Percentiles rank a stretch among this genome's conserved stretches.
phyloP scores from a whole-genome alignment of 2,888 invertebrate genomes.

The Leptopilina drosophilae region DNA sequence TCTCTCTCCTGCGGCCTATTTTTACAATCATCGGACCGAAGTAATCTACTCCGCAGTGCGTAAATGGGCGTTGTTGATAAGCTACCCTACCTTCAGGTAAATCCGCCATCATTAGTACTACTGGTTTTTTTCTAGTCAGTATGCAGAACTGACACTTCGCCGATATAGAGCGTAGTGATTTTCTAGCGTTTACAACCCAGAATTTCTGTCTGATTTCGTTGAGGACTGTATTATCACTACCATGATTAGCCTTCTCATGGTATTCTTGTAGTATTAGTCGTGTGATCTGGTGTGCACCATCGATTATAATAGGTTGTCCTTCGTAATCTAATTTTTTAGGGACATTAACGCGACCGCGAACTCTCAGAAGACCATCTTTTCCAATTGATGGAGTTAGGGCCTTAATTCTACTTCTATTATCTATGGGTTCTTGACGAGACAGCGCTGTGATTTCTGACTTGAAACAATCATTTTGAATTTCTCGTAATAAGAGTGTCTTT shows the following conservation, averaged over 20 bases:
- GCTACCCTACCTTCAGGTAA: conserved; percentile 45
- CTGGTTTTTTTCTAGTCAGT: conserved; percentile 43
- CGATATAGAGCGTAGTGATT: conserved; percentile 14
- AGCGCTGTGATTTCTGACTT: background rate
- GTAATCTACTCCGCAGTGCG: conserved; percentile 50
- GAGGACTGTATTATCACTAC: conserved; percentile 46
- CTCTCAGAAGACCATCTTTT: conserved; percentile 29
- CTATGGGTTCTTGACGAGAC: background rate
- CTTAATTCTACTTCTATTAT: background rate
- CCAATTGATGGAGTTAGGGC: background rate
- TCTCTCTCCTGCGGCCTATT: conserved; percentile 44
- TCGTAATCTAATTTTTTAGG: background rate
- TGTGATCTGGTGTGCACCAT: conserved; percentile 40
- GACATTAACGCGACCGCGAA: conserved; percentile 31
- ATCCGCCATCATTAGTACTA: conserved; percentile 43
- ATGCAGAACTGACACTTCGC: conserved; percentile 42
- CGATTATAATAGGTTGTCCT: conserved; percentile 45
- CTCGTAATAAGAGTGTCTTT: background rate
- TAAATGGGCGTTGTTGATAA: conserved; percentile 45
- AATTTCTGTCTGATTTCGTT: conserved; percentile 53
- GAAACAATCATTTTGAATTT: background rate
- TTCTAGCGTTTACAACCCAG: conserved; percentile 45
- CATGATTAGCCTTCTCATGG: conserved; percentile 43
- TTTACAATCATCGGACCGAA: conserved; percentile 47
- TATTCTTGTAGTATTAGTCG: conserved; percentile 44